A percentile compares a stretch with the other conserved stretches of the same genome.
These are phyloP conservation scores for Polyploca ridens DNA, from an alignment of 2,888 invertebrate genomes.

Conservation along the genomic window DNA sequence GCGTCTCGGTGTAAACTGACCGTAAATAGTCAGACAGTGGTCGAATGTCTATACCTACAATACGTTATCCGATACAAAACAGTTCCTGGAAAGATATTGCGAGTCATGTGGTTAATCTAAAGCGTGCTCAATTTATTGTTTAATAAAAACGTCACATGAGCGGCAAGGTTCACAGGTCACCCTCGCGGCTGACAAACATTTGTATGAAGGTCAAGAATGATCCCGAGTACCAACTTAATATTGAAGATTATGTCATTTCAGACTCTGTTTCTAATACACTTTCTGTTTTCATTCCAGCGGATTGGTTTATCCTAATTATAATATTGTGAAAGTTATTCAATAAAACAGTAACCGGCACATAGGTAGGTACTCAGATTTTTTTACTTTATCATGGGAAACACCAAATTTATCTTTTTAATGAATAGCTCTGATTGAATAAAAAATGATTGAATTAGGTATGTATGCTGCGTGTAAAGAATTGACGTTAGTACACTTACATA, in stretches of 20 bases:
- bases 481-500: no score
- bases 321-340: no score
- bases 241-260: neutral
- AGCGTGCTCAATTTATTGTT: slow-evolving; percentile 29
- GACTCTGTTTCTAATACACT: neutral
- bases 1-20: no score
- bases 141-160: slow-evolving; percentile 48
- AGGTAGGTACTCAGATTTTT: no score
- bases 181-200: slow-evolving; percentile 53
- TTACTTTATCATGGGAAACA: no score
- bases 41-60: neutral
- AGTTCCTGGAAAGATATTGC: slow-evolving; percentile 42
- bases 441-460: no score
- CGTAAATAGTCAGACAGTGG: neutral
- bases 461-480: no score
- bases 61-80: slow-evolving; percentile 30
- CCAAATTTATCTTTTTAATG: no score
- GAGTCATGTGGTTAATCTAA: slow-evolving; percentile 29
- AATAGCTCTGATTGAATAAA: no score
- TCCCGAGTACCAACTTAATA: slow-evolving; percentile 27
- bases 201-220: slow-evolving; percentile 64
- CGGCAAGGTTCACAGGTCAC: slow-evolving; percentile 49
- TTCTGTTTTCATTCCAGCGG: neutral
- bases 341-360: no score
- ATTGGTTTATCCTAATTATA: no score